Conservation (phyloP, 2,113 vertebrate genomes). For the Motacilla alba region DNA sequence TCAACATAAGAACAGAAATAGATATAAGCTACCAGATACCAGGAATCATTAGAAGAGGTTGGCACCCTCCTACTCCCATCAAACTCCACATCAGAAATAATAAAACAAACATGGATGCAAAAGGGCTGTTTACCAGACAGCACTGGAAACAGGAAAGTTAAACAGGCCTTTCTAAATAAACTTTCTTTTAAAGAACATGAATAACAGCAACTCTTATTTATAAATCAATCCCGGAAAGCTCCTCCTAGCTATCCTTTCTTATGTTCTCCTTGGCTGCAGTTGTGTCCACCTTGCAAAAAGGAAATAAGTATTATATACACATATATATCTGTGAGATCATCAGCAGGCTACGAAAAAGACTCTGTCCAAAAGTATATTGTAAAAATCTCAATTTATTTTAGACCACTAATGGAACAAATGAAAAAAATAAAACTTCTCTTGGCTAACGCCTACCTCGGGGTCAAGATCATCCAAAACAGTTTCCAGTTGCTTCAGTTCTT, state of each 20-base stretch:
- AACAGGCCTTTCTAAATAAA: neutral
- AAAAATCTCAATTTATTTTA: neutral
- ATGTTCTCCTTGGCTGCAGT: neutral
- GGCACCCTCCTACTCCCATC: neutral
- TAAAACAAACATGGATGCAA: neutral
- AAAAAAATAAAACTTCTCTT: neutral
- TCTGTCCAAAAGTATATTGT: neutral
- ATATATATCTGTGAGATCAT: neutral
- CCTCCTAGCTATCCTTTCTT: neutral
- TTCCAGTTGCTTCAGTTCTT: conserved; percentile 95
- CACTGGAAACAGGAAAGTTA: neutral
- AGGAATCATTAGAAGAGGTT: neutral
- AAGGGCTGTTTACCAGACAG: neutral
- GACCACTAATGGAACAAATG: neutral
- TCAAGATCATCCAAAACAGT: conserved; percentile 94
- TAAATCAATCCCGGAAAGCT: neutral
- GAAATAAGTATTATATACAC: neutral
- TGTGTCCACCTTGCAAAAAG: neutral
- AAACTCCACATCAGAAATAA: neutral
- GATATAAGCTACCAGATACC: neutral
- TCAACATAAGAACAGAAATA: neutral
- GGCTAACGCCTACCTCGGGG: conserved; percentile 83
- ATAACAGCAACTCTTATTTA: neutral
- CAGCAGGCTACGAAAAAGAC: neutral
- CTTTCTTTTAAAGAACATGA: neutral